Evolutionary conservation across 37 sponge, comb jelly and placozoan genomes (phyloP), one percentile per base, ranked within the genome.

Genomic region (Beroe forskalii): DNA sequence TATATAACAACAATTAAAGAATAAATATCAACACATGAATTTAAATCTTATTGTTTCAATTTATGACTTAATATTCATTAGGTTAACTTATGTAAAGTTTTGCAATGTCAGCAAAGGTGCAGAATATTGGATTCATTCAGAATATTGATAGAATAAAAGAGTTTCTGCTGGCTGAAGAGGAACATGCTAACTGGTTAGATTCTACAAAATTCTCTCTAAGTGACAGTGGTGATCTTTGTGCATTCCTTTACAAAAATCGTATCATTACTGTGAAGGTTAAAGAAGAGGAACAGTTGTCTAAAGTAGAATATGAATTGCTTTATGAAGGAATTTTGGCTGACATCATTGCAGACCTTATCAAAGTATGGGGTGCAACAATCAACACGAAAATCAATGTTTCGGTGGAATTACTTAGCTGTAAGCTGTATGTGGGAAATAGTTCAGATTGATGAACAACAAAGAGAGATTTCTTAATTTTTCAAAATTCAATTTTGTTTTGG

Each of bases 211-310:
- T 30, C 30, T 72, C 75, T 17, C 30, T 72, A 3, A 72, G 75
- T 30, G 35, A 36, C 12, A 37, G 40, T 72, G 75, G 75, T 38
- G 75, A 72, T 20, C 39, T 72, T 19, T 17, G 28, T 22, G 28
- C 75, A 3, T 33, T 37, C 37, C 75, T 72, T 37, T 72, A 72
- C 75, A 33, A 37, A 33, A 72, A 72, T 20, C 37, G 40, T 38
- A 4, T 72, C 8, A 20, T 72, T 1, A 72, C 35, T 17, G 1
- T 30, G 6, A 72, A 72, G 35, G 12, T 72, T 4, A 37, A 72
- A 3, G 39, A 72, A n/a, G n/a, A 19, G 20, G 24, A 24, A 4
- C 28, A n/a, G 20, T 4, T 4, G 28, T 28, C 20, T 20, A 63
- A 24, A 63, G 25, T 63, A 28, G 66, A 63, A 30, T 63, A 63